A percentile compares a stretch with the other conserved stretches of the same genome.
These are phyloP conservation scores for Gnathonemus echidnorhynchus DNA, from an alignment of 2,113 vertebrate genomes.

Conservation along the genomic window DNA sequence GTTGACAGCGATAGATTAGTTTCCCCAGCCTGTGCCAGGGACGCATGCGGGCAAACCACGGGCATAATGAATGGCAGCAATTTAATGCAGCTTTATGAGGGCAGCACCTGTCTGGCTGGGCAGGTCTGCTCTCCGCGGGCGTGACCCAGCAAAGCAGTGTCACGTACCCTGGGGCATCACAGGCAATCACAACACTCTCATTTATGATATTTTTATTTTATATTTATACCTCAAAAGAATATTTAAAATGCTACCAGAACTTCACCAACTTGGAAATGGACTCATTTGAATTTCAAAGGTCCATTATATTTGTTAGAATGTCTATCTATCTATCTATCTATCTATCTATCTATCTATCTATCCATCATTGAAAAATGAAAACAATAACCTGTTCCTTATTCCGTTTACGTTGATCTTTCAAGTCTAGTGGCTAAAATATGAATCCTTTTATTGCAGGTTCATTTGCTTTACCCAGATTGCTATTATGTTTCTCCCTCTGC, in stretches of 20 bases:
- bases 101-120: constrained; percentile 78
- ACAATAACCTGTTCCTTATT: neutral
- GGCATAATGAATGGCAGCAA: constrained; percentile 91
- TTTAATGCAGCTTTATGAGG: constrained; percentile 80
- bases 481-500: too few relatives aligned
- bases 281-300: neutral
- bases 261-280: neutral
- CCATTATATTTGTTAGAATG: neutral
- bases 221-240: neutral
- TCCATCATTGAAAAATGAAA: neutral
- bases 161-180: constrained; percentile 28
- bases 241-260: neutral
- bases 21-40: constrained; percentile 68
- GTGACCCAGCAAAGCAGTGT: constrained; percentile 44
- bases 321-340: neutral
- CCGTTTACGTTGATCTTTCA: neutral
- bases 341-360: neutral
- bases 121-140: constrained; percentile 54
- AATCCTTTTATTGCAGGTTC: neutral
- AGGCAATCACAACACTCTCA: neutral
- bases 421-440: neutral
- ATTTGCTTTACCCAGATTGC: neutral
- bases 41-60: constrained; percentile 63
- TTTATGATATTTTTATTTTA: neutral
- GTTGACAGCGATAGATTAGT: constrained; percentile 91